Conservation (phyloP, 2,113 vertebrate species). For the Albula glossodonta region DNA sequence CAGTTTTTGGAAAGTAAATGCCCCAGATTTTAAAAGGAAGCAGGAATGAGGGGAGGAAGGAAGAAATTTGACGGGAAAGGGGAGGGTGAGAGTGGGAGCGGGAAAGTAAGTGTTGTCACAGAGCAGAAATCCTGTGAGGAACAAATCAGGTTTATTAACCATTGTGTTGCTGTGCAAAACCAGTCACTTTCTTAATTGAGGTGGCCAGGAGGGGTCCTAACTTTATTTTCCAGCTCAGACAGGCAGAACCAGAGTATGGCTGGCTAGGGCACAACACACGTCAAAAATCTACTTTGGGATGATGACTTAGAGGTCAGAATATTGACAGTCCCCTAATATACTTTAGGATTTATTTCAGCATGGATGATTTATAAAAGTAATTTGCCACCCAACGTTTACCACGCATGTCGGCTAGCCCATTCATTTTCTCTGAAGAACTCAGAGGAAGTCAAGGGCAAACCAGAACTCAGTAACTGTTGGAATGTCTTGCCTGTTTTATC, state of each 20-base stretch:
- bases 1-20: constrained; percentile 34
- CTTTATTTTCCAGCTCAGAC: constrained; percentile 11
- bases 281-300: not conserved
- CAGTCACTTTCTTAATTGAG: constrained; percentile 23
- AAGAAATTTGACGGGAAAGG: not conserved
- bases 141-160: constrained; percentile 29
- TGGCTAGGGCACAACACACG: not conserved
- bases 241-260: not conserved
- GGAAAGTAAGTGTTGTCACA: constrained; percentile 12
- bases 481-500: constrained; percentile 13
- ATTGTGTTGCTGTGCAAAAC: constrained; percentile 42
- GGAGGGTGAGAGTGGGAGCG: not conserved
- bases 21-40: constrained; percentile 22
- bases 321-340: not conserved
- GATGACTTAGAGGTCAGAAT: not conserved
- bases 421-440: not conserved
- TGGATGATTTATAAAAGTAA: constrained; percentile 5
- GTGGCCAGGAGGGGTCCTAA: constrained; percentile 8
- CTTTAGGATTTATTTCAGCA: not conserved
- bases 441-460: not conserved
- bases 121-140: constrained; percentile 23
- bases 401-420: not conserved
- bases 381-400: not conserved
- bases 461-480: not conserved
- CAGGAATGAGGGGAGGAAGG: not conserved